These are phyloP conservation scores for Glossosoma conforme DNA, from an alignment of 1,140 invertebrate species.

Conservation along the genomic window DNA sequence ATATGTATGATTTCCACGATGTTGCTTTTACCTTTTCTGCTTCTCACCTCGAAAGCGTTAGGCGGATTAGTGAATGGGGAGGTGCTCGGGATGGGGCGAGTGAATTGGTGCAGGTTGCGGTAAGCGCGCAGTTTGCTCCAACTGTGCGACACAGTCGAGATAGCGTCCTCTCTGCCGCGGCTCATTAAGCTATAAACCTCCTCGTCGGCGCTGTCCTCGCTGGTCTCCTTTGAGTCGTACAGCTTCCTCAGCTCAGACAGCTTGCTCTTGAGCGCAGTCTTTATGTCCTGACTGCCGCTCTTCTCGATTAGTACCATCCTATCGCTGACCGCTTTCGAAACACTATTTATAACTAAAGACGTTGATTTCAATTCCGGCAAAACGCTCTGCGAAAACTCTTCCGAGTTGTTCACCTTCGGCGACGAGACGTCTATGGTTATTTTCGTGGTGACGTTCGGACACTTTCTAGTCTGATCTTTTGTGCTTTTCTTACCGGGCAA, in stretches of 20 bases:
- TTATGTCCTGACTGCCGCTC: slow-evolving; percentile 6
- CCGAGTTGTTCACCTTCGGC: background rate
- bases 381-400: slow-evolving; percentile 14
- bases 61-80: background rate
- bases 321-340: slow-evolving; percentile 9
- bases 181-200: slow-evolving; percentile 43
- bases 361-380: slow-evolving; percentile 40
- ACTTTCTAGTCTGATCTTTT: slow-evolving; percentile 7
- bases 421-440: slow-evolving; percentile 45
- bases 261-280: slow-evolving; percentile 26
- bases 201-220: slow-evolving; percentile 42
- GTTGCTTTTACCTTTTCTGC: slow-evolving; percentile 6
- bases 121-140: slow-evolving; percentile 38
- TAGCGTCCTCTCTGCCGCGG: background rate
- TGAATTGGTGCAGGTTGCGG: slow-evolving; percentile 1
- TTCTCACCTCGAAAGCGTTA: background rate
- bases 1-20: slow-evolving; percentile 1
- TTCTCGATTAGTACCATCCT: slow-evolving; percentile 12
- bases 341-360: slow-evolving; percentile 37
- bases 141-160: slow-evolving; percentile 32
- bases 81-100: slow-evolving; percentile 8
- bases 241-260: slow-evolving; percentile 39
- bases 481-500: background rate
- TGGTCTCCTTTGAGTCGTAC: slow-evolving; percentile 34
- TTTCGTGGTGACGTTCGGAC: slow-evolving; percentile 38